Percentiles rank a stretch among this genome's conserved stretches.
Evolutionary conservation across 2,888 invertebrate genomes (phyloP).

Genomic region (Callimorpha dominula): DNA sequence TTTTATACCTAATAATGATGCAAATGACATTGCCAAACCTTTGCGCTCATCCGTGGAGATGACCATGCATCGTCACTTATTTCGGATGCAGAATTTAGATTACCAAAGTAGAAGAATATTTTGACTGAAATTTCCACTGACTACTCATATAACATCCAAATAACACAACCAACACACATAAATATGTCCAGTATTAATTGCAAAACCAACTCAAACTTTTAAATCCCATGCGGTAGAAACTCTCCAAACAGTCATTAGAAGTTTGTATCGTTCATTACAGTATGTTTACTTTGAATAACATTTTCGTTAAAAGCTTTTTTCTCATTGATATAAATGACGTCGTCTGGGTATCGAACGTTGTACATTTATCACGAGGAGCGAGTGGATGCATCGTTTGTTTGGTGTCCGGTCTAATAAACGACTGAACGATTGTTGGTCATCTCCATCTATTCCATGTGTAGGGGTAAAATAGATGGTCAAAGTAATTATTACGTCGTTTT

Average conservation of each 20-base stretch:
- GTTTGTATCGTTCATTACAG: conserved; percentile 58
- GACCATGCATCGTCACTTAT: neutral
- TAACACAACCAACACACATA: conserved; percentile 5
- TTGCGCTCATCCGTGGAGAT: neutral
- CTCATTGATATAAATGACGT: conserved; percentile 82
- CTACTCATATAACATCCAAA: neutral
- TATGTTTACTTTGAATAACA: conserved; percentile 66
- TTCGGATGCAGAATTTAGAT: neutral
- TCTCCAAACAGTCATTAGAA: conserved; percentile 53
- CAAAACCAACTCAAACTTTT: conserved; percentile 25
- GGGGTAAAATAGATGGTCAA: conserved; percentile 5
- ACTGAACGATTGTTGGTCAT: conserved; percentile 54
- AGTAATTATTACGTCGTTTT: conserved; percentile 20
- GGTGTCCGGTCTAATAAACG: conserved; percentile 63
- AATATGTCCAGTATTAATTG: neutral
- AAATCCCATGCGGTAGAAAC: conserved; percentile 28
- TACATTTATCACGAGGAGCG: conserved; percentile 74
- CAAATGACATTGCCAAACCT: neutral
- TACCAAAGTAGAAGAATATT: neutral
- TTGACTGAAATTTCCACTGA: neutral
- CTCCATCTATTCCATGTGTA: conserved; percentile 50
- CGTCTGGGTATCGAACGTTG: conserved; percentile 68
- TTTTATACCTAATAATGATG: neutral
- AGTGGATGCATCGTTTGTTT: conserved; percentile 66
- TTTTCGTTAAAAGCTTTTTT: conserved; percentile 81